These are phyloP conservation scores for Fabriciana adippe DNA, from an alignment of 2,888 invertebrate genomes.

Conservation along the genomic window DNA sequence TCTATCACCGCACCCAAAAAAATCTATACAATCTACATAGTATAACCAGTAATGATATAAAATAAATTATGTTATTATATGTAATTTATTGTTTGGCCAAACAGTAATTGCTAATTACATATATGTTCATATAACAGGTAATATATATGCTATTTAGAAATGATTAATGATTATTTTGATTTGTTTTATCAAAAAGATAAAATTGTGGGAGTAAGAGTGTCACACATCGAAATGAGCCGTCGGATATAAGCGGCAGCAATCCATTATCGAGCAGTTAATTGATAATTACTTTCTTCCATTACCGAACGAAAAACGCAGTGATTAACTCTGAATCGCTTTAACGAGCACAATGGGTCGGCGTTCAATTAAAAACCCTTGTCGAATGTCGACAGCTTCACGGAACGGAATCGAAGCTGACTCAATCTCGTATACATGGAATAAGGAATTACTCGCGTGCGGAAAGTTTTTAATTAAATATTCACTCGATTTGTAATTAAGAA, in stretches of 20 bases:
- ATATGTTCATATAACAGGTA: background rate
- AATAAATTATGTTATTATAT: too few species aligned
- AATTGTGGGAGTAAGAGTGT: conserved; percentile 59
- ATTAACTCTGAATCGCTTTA: conserved; percentile 80
- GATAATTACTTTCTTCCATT: conserved; percentile 82
- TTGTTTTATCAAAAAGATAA: conserved; percentile 68
- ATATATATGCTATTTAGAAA: conserved; percentile 43
- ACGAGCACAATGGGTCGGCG: conserved; percentile 78
- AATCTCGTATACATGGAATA: conserved; percentile 80
- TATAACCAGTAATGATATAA: background rate
- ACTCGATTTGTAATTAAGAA: conserved; percentile 79
- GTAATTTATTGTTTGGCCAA: background rate
- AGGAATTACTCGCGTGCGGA: conserved; percentile 79
- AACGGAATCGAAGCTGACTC: conserved; percentile 74
- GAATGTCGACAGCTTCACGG: conserved; percentile 73
- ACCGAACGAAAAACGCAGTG: conserved; percentile 78
- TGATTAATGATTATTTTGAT: conserved; percentile 63
- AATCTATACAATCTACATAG: conserved; percentile 4
- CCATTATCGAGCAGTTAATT: conserved; percentile 80
- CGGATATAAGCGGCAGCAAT: conserved; percentile 77
- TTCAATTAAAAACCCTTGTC: conserved; percentile 81
- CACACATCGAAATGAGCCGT: conserved; percentile 71
- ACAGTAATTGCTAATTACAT: background rate
- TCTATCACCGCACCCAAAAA: conserved; percentile 24
- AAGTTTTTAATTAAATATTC: conserved; percentile 82